Evolutionary conservation across 2,888 invertebrate genomes (phyloP).

Genomic region (Drosophila parthenogenetica): DNA sequence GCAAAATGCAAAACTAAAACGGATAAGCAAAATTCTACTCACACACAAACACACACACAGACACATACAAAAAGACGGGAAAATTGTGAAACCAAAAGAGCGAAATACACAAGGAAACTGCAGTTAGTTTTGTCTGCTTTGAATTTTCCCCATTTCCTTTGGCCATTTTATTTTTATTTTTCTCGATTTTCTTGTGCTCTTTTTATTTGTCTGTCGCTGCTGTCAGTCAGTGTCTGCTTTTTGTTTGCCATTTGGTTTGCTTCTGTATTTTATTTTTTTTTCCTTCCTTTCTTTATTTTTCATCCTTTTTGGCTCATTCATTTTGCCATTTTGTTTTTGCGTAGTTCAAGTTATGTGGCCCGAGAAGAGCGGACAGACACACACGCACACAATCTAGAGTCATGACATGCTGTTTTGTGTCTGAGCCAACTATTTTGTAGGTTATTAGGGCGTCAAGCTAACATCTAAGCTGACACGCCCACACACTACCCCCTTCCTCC

Average conservation of each 20-base stretch:
- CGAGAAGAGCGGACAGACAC: slow-evolving; percentile 30
- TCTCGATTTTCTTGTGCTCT: background rate
- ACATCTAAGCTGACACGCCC: slow-evolving; percentile 41
- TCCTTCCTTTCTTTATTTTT: slow-evolving; percentile 5
- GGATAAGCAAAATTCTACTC: slow-evolving; percentile 36
- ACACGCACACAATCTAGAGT: background rate
- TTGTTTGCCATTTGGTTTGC: slow-evolving; percentile 40
- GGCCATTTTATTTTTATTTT: slow-evolving; percentile 12
- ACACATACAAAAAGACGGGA: slow-evolving; percentile 10
- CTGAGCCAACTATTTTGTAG: slow-evolving; percentile 75
- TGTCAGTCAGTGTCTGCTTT: slow-evolving; percentile 51
- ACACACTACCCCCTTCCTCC: slow-evolving; percentile 35
- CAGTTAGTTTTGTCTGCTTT: slow-evolving; percentile 56
- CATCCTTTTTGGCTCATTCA: slow-evolving; percentile 27
- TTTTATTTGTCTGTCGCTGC: slow-evolving; percentile 16
- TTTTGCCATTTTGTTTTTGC: slow-evolving; percentile 60
- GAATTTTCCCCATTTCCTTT: slow-evolving; percentile 1
- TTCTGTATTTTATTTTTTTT: slow-evolving; percentile 17
- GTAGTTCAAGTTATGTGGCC: slow-evolving; percentile 68
- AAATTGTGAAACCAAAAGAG: slow-evolving; percentile 1
- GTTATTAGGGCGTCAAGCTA: slow-evolving; percentile 76
- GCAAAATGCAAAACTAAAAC: slow-evolving; percentile 43
- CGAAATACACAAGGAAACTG: slow-evolving; percentile 50
- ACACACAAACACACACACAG: slow-evolving; percentile 29
- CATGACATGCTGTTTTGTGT: slow-evolving; percentile 64